Evolutionary conservation across 2,113 vertebrate genomes (phyloP), one percentile per base, ranked within the genome.

Genomic region (Ancistrus triradiatus): DNA sequence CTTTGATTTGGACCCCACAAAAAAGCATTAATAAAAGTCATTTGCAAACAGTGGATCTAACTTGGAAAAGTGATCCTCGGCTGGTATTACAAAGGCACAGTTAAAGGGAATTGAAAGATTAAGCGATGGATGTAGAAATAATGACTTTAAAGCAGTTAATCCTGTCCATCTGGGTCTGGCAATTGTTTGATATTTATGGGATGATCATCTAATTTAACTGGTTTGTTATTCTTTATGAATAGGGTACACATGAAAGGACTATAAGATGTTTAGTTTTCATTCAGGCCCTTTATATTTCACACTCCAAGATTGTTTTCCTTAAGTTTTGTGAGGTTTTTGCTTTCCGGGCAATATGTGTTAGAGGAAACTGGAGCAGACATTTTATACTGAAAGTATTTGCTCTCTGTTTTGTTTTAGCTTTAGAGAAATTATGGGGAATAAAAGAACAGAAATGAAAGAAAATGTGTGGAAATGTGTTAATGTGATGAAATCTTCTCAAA

Each of bases 81-180:
- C 62, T 63, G 85, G 88, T 82, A 88, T 90, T 87, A 87, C 76
- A 84, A 81, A 56, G 72, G 81, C 85, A 80, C 79, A 85, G 85
- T 81, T 77, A 83, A 77, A 77, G 63, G 79, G 84, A 88, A 89
- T 87, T 80, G 87, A 78, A 83, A 90, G 90, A 87, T 93, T 93
- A 91, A 79, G 78, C 82, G 84, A 86, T 90, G 90, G 90, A 91
- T 92, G 88, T 90, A 89, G 88, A 78, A 81, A 85, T 90, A 92
- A 92, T 89, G 77, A 90, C 83, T 88, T 84, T 89, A 88, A 92
- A 84, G 74, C 86, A 61, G 82, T 84, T 92, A 93, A 93, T 89
- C 90, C 88, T 77, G 63, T 81, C 85, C 90, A 92, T 93, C 91
- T 92, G 91, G 84, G 83, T 84, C 76, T 59, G 64, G 76, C 82